Evolutionary conservation across 2,797 vertebrate genomes (phyloP).

Genomic region (Mastacembelus armatus): DNA sequence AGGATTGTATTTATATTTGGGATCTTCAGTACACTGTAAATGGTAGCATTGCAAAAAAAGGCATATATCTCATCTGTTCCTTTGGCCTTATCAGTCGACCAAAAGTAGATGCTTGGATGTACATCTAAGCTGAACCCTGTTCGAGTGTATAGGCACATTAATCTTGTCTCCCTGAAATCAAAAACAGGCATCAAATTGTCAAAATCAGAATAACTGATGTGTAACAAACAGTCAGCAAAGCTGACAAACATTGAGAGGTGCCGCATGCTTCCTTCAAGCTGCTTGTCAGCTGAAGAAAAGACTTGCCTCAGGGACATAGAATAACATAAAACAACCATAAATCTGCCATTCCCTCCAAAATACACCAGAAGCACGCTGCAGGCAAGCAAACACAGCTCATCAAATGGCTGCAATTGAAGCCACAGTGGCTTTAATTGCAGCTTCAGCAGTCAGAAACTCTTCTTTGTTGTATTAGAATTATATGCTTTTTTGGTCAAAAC

Average conservation of each 20-base stretch:
- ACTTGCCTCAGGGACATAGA: constrained; percentile 57
- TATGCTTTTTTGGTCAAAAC: constrained; percentile 20
- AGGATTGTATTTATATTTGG: constrained; percentile 29
- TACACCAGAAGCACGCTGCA: constrained; percentile 54
- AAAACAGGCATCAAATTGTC: constrained; percentile 43
- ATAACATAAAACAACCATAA: constrained; percentile 60
- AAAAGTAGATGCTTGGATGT: not conserved
- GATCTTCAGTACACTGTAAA: constrained; percentile 27
- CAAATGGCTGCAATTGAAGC: constrained; percentile 52
- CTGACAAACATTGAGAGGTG: constrained; percentile 59
- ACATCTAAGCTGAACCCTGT: constrained; percentile 1
- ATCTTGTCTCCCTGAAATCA: constrained; percentile 17
- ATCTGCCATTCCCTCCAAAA: constrained; percentile 47
- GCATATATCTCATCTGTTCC: not conserved
- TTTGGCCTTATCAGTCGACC: not conserved
- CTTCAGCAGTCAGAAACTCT: constrained; percentile 19
- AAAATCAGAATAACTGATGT: constrained; percentile 51
- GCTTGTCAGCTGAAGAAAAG: constrained; percentile 66
- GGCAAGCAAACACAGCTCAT: constrained; percentile 55
- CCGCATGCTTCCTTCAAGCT: constrained; percentile 59
- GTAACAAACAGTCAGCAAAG: constrained; percentile 49
- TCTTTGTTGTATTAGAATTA: constrained; percentile 19
- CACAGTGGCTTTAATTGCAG: constrained; percentile 13
- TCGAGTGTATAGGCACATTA: constrained; percentile 1
- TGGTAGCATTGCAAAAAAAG: constrained; percentile 38